Evolutionary conservation across 2,113 vertebrate species (phyloP).

Genomic region (Oreotragus oreotragus): DNA sequence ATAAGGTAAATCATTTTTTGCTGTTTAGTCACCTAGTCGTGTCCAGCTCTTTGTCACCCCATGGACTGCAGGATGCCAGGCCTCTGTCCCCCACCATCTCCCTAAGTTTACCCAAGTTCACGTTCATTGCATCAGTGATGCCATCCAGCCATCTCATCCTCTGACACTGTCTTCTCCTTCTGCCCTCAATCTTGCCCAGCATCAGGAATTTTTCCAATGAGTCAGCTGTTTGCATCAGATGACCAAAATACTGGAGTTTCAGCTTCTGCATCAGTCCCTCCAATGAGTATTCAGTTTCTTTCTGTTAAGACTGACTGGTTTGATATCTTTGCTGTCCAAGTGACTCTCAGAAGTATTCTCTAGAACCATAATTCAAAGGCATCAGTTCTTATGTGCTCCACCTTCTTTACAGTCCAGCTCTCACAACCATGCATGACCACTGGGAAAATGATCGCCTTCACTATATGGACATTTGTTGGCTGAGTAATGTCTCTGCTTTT

Average conservation of each 20-base stretch:
- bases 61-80: rapidly evolving
- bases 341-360: not conserved
- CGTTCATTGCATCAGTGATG: not conserved
- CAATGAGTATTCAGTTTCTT: not conserved
- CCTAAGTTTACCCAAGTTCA: not conserved
- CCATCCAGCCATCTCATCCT: not conserved
- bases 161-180: not conserved
- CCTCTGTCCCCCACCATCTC: not conserved
- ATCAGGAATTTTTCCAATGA: not conserved
- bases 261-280: not conserved
- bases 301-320: rapidly evolving
- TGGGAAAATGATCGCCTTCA: not conserved
- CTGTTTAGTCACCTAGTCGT: not conserved
- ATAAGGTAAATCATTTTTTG: not conserved
- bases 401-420: not conserved
- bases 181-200: not conserved
- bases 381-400: not conserved
- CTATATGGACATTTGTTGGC: not conserved
- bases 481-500: not conserved
- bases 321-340: not conserved
- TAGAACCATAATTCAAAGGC: not conserved
- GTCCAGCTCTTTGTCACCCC: not conserved
- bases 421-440: not conserved
- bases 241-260: not conserved
- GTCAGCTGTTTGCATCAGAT: not conserved